Conservation (phyloP, 2,113 vertebrate genomes). For the Neotragus moschatus region DNA sequence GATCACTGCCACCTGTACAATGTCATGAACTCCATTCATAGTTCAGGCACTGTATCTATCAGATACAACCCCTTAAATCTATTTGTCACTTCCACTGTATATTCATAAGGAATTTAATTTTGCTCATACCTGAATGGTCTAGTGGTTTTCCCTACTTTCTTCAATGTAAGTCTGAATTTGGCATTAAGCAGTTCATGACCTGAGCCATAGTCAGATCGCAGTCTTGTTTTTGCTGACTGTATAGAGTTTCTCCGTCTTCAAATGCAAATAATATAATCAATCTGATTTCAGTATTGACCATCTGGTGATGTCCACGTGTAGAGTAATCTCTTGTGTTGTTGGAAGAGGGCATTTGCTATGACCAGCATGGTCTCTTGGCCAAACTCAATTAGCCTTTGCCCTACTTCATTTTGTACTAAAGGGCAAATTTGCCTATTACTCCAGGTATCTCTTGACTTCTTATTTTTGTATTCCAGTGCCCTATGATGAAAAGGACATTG, state of each 20-base stretch:
- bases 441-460: not conserved
- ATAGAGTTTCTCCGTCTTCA: not conserved
- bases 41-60: not conserved
- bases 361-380: not conserved
- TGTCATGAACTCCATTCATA: not conserved
- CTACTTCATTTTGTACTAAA: not conserved
- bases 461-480: not conserved
- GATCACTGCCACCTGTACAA: not conserved
- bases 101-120: not conserved
- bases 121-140: not conserved
- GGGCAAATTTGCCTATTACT: not conserved
- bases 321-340: not conserved
- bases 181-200: not conserved
- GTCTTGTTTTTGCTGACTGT: not conserved
- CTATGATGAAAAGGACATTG: not conserved
- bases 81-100: not conserved
- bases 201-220: not conserved
- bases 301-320: not conserved
- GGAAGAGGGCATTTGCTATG: not conserved
- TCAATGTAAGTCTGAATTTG: not conserved
- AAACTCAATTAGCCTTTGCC: not conserved
- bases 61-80: not conserved
- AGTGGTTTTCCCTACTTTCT: not conserved
- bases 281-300: not conserved
- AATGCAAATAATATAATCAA: not conserved